A percentile compares a stretch with the other conserved stretches of the same genome.
Evolutionary conservation across 2,888 invertebrate species (phyloP).

Genomic region (Keiferia lycopersicella): DNA sequence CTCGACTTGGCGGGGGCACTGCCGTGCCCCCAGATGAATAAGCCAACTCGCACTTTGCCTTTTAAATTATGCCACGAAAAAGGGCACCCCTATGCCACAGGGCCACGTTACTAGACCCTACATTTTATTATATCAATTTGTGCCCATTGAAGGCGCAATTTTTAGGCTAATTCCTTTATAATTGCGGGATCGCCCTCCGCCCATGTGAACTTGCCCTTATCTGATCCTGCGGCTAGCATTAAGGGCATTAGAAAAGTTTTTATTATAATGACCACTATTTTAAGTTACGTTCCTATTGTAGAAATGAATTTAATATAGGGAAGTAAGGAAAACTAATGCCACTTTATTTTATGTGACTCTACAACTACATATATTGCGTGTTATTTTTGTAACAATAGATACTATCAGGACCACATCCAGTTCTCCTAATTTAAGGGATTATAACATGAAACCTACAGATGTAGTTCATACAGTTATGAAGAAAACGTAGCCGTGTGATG

Average conservation of each 20-base stretch:
- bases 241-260: slow-evolving; percentile 58
- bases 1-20: no score
- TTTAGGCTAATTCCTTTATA: slow-evolving; percentile 79
- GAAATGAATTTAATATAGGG: neutral
- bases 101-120: slow-evolving; percentile 58
- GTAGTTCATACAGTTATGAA: no score
- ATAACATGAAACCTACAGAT: no score
- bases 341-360: neutral
- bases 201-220: slow-evolving; percentile 66
- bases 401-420: neutral
- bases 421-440: no score
- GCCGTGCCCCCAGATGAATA: no score
- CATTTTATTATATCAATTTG: slow-evolving; percentile 81
- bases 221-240: slow-evolving; percentile 54
- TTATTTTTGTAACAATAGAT: neutral
- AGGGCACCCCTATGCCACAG: slow-evolving; percentile 37
- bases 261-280: slow-evolving; percentile 47
- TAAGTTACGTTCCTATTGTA: slow-evolving; percentile 16
- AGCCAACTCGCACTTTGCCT: no score
- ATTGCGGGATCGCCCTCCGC: slow-evolving; percentile 71
- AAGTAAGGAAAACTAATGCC: neutral
- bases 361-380: neutral
- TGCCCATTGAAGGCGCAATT: slow-evolving; percentile 76
- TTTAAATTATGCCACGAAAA: neutral
- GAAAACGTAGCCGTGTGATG: no score